Conservation (phyloP, 2,888 invertebrate genomes). For the Metopia argyrocephala region DNA sequence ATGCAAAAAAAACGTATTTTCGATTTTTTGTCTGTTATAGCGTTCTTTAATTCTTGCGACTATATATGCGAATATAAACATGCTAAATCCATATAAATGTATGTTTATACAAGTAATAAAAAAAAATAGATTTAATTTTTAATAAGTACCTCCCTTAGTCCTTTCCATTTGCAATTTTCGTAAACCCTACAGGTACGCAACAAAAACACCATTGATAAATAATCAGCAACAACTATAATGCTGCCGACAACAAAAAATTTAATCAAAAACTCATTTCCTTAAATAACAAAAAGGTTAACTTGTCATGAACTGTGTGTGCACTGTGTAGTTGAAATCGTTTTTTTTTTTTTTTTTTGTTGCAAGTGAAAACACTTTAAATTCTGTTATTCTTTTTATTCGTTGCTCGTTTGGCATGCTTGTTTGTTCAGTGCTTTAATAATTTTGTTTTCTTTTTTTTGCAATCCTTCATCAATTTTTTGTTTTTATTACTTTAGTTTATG, state of each 20-base stretch:
- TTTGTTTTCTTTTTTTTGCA: neutral
- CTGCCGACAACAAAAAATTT: slow-evolving; percentile 36
- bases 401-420: neutral
- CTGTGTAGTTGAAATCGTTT: slow-evolving; percentile 13
- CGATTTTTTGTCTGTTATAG: too few species aligned
- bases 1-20: too few species aligned
- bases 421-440: neutral
- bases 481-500: slow-evolving; percentile 3
- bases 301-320: slow-evolving; percentile 27
- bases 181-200: neutral
- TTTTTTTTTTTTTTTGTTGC: slow-evolving; percentile 1
- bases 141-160: neutral
- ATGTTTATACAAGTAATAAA: neutral
- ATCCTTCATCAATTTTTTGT: neutral
- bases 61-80: too few species aligned
- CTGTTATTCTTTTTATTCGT: neutral
- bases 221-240: neutral
- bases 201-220: neutral
- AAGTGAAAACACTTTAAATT: neutral
- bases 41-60: too few species aligned
- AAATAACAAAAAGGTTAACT: slow-evolving; percentile 47
- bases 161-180: neutral
- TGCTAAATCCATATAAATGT: too few species aligned
- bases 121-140: neutral
- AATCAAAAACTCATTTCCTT: slow-evolving; percentile 61